A percentile compares a stretch with the other conserved stretches of the same genome.
Conservation (phyloP, 2,888 invertebrate species). For the Tupiocoris notatus region DNA sequence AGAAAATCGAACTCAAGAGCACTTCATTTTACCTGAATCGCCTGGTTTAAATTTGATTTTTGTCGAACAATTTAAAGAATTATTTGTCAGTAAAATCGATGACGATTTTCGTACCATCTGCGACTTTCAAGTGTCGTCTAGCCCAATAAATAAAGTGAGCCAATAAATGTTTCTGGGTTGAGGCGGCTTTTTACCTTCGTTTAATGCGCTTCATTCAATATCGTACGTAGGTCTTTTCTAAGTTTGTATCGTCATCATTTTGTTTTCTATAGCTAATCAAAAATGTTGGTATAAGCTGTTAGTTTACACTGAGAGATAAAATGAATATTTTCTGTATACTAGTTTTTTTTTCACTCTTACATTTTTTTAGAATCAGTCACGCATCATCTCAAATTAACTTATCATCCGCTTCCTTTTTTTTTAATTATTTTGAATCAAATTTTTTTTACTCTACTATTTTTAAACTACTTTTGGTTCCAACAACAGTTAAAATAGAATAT, state of each 20-base stretch:
- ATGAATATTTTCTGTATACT: conserved; percentile 18
- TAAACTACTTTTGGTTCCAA: conserved; percentile 50
- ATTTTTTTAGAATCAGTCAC: conserved; percentile 46
- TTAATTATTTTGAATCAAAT: conserved; percentile 14
- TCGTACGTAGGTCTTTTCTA: conserved; percentile 42
- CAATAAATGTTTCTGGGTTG: too few species aligned
- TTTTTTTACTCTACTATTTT: conserved; percentile 35
- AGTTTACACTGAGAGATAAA: conserved; percentile 46
- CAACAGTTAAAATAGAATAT: conserved; percentile 50
- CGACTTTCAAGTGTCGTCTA: too few species aligned
- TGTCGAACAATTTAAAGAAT: too few species aligned
- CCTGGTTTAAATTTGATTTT: too few species aligned
- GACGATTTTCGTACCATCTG: too few species aligned
- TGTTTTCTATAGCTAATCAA: conserved; percentile 45
- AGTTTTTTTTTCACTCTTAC: not conserved
- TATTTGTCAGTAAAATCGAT: too few species aligned
- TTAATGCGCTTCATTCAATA: not conserved
- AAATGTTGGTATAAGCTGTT: conserved; percentile 47
- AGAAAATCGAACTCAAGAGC: too few species aligned
- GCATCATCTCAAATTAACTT: conserved; percentile 44
- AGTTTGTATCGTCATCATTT: conserved; percentile 22
- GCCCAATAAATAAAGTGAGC: too few species aligned
- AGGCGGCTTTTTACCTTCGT: too few species aligned
- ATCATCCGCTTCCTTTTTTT: conserved; percentile 45
- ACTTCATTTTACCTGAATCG: too few species aligned